These are phyloP conservation scores for Euthynnus affinis DNA, from an alignment of 2,797 vertebrate species.

Conservation along the genomic window DNA sequence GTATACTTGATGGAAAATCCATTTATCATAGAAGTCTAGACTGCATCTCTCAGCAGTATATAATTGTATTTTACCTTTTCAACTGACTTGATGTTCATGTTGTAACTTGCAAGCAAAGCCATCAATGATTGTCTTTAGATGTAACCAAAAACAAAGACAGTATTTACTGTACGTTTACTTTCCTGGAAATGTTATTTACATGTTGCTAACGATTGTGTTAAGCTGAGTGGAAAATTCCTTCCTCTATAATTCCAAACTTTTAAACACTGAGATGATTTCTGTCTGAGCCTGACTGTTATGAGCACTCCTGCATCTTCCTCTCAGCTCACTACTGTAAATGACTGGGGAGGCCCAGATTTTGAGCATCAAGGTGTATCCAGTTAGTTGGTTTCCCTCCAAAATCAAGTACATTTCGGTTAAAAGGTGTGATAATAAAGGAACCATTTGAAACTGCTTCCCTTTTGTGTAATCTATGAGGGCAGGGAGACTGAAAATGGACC, in stretches of 20 bases:
- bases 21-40: conserved; percentile 2
- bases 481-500: conserved; percentile 42
- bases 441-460: conserved; percentile 28
- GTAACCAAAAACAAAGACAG: conserved; percentile 32
- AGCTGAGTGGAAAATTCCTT: conserved; percentile 56
- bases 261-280: conserved; percentile 63
- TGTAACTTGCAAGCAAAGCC: conserved; percentile 37
- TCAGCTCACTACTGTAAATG: conserved; percentile 3
- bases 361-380: background rate
- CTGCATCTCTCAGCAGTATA: conserved; percentile 23
- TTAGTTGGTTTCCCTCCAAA: conserved; percentile 20
- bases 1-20: background rate
- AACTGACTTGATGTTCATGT: conserved; percentile 21
- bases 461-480: conserved; percentile 44
- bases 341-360: background rate
- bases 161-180: conserved; percentile 42
- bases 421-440: conserved; percentile 9
- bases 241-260: conserved; percentile 63
- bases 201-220: conserved; percentile 34
- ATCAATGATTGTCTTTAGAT: conserved; percentile 57
- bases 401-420: background rate
- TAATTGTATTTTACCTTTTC: conserved; percentile 28
- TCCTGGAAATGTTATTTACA: conserved; percentile 63
- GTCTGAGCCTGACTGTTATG: conserved; percentile 46
- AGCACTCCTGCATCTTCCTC: conserved; percentile 16